Conservation (phyloP, 1,140 invertebrate genomes). For the Drosophila kepulauana region DNA sequence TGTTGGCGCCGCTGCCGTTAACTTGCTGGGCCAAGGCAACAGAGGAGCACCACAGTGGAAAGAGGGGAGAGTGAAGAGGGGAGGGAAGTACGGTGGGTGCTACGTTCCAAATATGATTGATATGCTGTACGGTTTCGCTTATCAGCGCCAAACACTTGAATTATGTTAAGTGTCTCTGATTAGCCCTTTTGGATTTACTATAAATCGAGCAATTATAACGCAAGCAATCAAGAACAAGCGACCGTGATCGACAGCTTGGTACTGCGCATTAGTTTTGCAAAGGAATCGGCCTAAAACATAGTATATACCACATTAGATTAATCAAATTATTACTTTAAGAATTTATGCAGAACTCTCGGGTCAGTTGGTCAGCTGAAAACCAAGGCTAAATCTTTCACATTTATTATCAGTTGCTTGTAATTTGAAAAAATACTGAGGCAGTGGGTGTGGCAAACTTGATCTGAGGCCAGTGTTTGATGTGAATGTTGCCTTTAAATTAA, state of each 20-base stretch:
- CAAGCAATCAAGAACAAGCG: not conserved
- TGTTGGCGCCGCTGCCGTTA: conserved; percentile 8
- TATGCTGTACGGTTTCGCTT: conserved; percentile 57
- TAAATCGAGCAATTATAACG: conserved; percentile 28
- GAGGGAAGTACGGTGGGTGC: not conserved
- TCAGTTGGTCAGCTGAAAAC: not conserved
- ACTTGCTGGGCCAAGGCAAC: conserved; percentile 48
- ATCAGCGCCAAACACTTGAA: conserved; percentile 57
- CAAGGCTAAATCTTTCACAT: conserved; percentile 6
- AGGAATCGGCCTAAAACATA: no score
- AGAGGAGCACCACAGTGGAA: not conserved
- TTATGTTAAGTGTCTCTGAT: conserved; percentile 61
- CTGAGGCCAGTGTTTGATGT: no score
- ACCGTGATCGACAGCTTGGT: conserved; percentile 30
- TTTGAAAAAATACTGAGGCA: not conserved
- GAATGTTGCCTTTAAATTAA: no score
- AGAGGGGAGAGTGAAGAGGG: not conserved
- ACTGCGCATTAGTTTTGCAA: not conserved
- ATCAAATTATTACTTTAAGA: no score
- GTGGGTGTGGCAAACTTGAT: not conserved
- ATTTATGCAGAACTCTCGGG: not conserved
- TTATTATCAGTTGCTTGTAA: not conserved
- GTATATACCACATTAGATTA: no score
- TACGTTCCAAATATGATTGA: conserved; percentile 63
- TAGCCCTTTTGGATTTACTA: conserved; percentile 59